phyloP scores from a whole-genome alignment of 2,888 invertebrate genomes.

The Aspidapion aeneum region DNA sequence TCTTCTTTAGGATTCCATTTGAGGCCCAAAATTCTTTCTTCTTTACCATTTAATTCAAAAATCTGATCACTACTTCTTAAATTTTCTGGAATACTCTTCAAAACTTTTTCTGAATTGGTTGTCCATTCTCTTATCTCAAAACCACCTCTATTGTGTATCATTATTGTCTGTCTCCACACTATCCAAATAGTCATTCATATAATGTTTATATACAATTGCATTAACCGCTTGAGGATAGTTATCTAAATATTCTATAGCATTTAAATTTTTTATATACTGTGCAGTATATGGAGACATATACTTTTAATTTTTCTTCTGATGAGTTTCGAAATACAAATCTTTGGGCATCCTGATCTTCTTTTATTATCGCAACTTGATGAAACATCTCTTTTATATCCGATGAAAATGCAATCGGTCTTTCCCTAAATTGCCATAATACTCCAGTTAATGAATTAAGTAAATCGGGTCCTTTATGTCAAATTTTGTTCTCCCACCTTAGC shows the following conservation, averaged over 20 bases:
- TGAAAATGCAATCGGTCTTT: neutral
- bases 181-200: constrained; percentile 7
- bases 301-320: neutral
- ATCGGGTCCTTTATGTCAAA: neutral
- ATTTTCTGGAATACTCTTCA: neutral
- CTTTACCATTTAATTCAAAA: no score
- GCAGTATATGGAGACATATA: constrained; percentile 8
- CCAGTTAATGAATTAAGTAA: neutral
- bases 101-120: neutral
- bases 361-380: neutral
- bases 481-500: no score
- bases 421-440: neutral
- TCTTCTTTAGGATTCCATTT: no score
- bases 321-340: neutral
- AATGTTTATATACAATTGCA: constrained; percentile 5
- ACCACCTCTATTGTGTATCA: neutral
- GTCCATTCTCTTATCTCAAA: neutral
- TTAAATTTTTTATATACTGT: constrained; percentile 8
- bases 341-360: neutral
- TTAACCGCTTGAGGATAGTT: constrained; percentile 2
- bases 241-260: constrained; percentile 1
- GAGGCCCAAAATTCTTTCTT: no score
- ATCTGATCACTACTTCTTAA: no score
- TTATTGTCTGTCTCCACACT: neutral
- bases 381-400: neutral